Percentiles rank a stretch among this genome's conserved stretches.
Conservation (phyloP, 53 echinoderm and acorn worm species). For the Antedon mediterranea region DNA sequence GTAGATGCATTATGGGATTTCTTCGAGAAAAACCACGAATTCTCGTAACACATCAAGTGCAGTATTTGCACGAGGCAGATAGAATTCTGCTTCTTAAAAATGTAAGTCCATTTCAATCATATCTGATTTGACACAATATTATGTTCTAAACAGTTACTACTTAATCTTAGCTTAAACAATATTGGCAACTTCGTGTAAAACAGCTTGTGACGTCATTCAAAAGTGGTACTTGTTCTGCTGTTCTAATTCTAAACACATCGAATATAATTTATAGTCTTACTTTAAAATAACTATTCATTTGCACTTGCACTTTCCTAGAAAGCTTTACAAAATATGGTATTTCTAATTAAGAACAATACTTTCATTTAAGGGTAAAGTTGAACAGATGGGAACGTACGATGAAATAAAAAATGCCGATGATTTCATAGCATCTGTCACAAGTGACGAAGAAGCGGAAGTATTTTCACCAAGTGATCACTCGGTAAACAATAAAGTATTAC, state of each 20-base stretch:
- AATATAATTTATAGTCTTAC: too few species aligned
- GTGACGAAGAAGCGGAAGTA: background rate
- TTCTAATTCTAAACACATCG: too few species aligned
- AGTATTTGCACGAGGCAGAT: slow-evolving; percentile 58
- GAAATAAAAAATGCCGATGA: background rate
- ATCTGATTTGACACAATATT: too few species aligned
- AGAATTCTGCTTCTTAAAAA: slow-evolving; percentile 83
- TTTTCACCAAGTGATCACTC: background rate
- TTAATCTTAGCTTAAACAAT: too few species aligned
- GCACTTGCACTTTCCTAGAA: too few species aligned
- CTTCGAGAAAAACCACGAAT: slow-evolving; percentile 81
- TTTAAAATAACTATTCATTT: too few species aligned
- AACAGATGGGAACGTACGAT: background rate
- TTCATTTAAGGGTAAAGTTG: background rate
- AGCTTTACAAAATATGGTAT: too few species aligned
- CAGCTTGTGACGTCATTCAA: too few species aligned
- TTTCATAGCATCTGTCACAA: background rate
- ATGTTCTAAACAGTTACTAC: too few species aligned
- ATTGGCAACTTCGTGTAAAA: too few species aligned
- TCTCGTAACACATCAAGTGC: slow-evolving; percentile 86
- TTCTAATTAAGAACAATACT: too few species aligned
- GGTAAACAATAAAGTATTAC: background rate
- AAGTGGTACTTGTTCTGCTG: too few species aligned
- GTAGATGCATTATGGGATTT: slow-evolving; percentile 80
- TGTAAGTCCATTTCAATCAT: slow-evolving; percentile 38